These are phyloP conservation scores for Ceyx melanurus DNA, from an alignment of 2,113 vertebrate genomes.

Conservation along the genomic window DNA sequence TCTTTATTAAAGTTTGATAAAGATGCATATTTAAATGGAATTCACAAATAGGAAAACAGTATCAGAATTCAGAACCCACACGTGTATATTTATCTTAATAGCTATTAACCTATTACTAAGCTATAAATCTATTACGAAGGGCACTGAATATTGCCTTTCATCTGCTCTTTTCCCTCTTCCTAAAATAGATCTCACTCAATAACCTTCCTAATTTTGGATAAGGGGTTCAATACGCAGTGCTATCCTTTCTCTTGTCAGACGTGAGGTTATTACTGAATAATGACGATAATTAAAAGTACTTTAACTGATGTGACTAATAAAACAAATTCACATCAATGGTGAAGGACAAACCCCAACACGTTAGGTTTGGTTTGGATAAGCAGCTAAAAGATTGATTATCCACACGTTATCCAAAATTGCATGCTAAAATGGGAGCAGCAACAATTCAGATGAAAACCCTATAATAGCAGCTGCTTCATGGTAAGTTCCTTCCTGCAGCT, in stretches of 20 bases:
- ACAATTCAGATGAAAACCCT: slow-evolving; percentile 8
- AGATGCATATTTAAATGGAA: neutral
- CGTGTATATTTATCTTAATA: neutral
- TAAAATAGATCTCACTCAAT: slow-evolving; percentile 42
- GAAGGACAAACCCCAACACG: slow-evolving; percentile 4
- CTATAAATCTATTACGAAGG: neutral
- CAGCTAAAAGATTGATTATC: slow-evolving; percentile 33
- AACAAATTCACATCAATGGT: neutral
- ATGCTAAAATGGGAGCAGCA: slow-evolving; percentile 11
- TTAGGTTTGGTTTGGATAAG: neutral
- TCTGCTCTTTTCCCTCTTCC: neutral
- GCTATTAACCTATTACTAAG: neutral
- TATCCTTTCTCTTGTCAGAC: slow-evolving; percentile 27
- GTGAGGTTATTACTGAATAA: slow-evolving; percentile 49
- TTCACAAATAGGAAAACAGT: neutral
- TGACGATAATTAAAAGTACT: slow-evolving; percentile 47
- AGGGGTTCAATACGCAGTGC: neutral
- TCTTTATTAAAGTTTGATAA: neutral
- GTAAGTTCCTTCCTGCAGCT: slow-evolving; percentile 14
- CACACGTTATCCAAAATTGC: neutral
- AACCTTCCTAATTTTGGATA: slow-evolving; percentile 9
- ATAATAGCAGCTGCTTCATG: neutral
- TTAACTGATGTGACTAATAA: slow-evolving; percentile 18
- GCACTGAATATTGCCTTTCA: slow-evolving; percentile 15
- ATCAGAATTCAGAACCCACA: neutral